Evolutionary conservation across 1,140 invertebrate species (phyloP).

Genomic region (Pseudomyrmex sp.): DNA sequence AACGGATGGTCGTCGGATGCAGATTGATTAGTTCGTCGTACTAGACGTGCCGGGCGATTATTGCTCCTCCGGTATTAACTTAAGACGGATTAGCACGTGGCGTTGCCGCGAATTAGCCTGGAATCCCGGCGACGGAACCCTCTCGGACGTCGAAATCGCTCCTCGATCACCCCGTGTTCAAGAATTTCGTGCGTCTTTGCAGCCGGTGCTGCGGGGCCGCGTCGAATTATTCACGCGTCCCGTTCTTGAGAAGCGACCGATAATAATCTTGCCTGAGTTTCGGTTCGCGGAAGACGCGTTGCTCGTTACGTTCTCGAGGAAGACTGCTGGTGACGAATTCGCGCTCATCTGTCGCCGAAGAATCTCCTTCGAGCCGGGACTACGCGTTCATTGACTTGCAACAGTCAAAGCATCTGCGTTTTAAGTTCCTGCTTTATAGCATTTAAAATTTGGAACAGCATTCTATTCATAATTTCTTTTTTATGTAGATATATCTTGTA

Average conservation of each 20-base stretch:
- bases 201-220: slow-evolving; percentile 46
- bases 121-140: slow-evolving; percentile 72
- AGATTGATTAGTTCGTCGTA: slow-evolving; percentile 78
- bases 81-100: slow-evolving; percentile 72
- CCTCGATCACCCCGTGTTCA: slow-evolving; percentile 29
- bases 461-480: slow-evolving; percentile 1
- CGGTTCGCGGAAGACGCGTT: slow-evolving; percentile 68
- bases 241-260: slow-evolving; percentile 61
- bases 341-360: slow-evolving; percentile 45
- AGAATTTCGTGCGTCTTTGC: slow-evolving; percentile 55
- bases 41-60: slow-evolving; percentile 77
- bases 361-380: slow-evolving; percentile 6
- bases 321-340: slow-evolving; percentile 49
- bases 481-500: no score
- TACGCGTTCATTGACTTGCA: background rate
- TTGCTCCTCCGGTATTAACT: slow-evolving; percentile 69
- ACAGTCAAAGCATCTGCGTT: slow-evolving; percentile 10
- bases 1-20: slow-evolving; percentile 7
- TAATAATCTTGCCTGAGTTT: slow-evolving; percentile 75
- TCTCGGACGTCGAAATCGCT: slow-evolving; percentile 36
- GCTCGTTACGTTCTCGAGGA: slow-evolving; percentile 51
- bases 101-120: slow-evolving; percentile 78
- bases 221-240: slow-evolving; percentile 76
- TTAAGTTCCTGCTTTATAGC: background rate
- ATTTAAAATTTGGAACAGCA: background rate